Conservation (phyloP, 2,113 vertebrate species). For the Percopsis transmontana region DNA sequence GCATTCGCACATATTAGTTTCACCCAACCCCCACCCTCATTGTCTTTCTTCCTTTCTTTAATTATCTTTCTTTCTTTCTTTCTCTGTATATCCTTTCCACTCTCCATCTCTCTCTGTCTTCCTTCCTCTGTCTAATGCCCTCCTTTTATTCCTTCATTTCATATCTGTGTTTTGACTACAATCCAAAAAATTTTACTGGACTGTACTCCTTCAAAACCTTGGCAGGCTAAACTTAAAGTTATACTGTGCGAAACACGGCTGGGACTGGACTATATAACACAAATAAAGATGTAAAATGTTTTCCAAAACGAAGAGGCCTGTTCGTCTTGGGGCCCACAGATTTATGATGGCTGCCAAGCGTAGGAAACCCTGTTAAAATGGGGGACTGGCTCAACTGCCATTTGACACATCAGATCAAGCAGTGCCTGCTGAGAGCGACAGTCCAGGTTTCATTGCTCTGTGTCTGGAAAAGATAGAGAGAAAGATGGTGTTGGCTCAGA, state of each 20-base stretch:
- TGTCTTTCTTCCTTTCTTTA: slow-evolving; percentile 1
- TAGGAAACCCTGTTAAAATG: slow-evolving; percentile 49
- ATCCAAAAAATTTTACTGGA: neutral
- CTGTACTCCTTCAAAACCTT: neutral
- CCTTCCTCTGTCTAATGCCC: neutral
- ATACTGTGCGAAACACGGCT: slow-evolving; percentile 13
- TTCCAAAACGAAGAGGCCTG: slow-evolving; percentile 17
- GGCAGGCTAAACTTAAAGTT: neutral
- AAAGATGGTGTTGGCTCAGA: slow-evolving; percentile 64
- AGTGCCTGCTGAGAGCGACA: slow-evolving; percentile 28
- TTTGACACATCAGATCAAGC: slow-evolving; percentile 60
- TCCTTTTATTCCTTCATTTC: neutral
- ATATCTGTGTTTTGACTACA: neutral
- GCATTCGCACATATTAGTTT: slow-evolving; percentile 43
- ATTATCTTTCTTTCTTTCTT: slow-evolving; percentile 1
- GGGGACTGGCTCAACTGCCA: slow-evolving; percentile 49
- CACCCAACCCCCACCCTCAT: slow-evolving; percentile 22
- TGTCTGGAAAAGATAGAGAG: slow-evolving; percentile 60
- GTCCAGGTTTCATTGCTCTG: slow-evolving; percentile 27
- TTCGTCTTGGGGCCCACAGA: slow-evolving; percentile 10
- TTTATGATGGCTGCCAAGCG: slow-evolving; percentile 40
- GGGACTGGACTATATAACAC: slow-evolving; percentile 13
- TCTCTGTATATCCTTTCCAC: slow-evolving; percentile 31
- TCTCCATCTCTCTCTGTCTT: slow-evolving; percentile 2
- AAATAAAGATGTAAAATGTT: slow-evolving; percentile 15